A percentile compares a stretch with the other conserved stretches of the same genome.
phyloP scores from a whole-genome alignment of 1,140 invertebrate species.

The Lamellibrachia luymesi region DNA sequence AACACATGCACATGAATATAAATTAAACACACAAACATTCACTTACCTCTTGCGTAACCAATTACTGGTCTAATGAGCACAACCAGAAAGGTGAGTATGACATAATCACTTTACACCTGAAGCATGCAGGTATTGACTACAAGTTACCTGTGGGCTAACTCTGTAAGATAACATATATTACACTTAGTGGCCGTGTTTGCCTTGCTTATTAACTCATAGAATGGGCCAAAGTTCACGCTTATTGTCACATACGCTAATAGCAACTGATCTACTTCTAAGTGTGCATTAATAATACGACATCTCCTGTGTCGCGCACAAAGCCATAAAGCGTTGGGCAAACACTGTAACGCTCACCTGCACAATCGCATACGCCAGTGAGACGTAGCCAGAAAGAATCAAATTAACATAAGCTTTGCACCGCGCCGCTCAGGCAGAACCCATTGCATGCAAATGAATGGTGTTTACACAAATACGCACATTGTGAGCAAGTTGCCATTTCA shows the following conservation, averaged over 20 bases:
- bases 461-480: not conserved
- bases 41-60: not conserved
- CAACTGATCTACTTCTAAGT: constrained; percentile 5
- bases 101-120: not conserved
- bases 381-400: not conserved
- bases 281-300: constrained; percentile 1
- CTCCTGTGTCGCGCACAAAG: not conserved
- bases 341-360: not conserved
- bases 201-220: not conserved
- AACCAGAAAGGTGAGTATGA: not conserved
- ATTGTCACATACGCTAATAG: not conserved
- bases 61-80: not conserved
- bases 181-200: not conserved
- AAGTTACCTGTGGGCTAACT: not conserved
- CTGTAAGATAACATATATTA: not conserved
- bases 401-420: not conserved
- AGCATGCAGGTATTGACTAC: not conserved
- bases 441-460: not conserved
- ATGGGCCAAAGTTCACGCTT: not conserved
- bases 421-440: not conserved
- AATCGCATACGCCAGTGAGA: not conserved
- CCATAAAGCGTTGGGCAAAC: not conserved
- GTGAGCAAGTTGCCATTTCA: not conserved
- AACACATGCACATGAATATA: not conserved
- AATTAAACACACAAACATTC: not conserved